phyloP scores from a whole-genome alignment of 1,140 invertebrate species.

The Ceratina calcarata region DNA sequence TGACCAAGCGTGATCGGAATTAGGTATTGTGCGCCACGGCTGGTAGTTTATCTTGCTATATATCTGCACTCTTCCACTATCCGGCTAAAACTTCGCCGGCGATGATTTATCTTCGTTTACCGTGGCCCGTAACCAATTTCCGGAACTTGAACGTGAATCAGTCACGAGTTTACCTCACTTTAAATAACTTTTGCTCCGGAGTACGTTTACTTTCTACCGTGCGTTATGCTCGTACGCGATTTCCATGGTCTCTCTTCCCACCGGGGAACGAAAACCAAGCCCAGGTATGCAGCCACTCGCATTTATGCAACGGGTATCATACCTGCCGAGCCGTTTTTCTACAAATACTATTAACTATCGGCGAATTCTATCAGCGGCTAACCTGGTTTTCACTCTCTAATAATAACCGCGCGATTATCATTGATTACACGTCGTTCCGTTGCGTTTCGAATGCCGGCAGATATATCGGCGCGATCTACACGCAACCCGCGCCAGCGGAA shows the following conservation, averaged over 20 bases:
- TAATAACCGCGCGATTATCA: constrained; percentile 4
- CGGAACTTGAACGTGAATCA: constrained; percentile 36
- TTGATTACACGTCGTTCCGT: constrained; percentile 3
- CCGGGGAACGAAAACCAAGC: not conserved
- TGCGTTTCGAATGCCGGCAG: not conserved
- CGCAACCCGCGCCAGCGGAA: not conserved
- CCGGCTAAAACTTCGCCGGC: constrained; percentile 22
- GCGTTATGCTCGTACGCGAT: constrained; percentile 6
- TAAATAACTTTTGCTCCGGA: constrained; percentile 34
- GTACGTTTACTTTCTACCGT: not conserved
- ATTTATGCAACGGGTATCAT: no score
- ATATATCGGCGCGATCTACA: constrained; percentile 1
- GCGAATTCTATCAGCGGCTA: not conserved
- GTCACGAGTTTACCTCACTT: constrained; percentile 36
- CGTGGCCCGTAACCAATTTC: constrained; percentile 48
- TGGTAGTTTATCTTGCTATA: constrained; percentile 43
- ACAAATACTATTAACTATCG: not conserved
- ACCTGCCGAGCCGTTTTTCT: not conserved
- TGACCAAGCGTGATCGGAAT: constrained; percentile 30
- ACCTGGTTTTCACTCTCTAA: constrained; percentile 15
- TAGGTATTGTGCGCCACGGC: constrained; percentile 34
- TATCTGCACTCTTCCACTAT: constrained; percentile 4
- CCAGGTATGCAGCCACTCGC: not conserved
- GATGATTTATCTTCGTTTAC: constrained; percentile 53
- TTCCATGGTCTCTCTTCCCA: constrained; percentile 10